Conservation (phyloP, 2,113 vertebrate species). For the Oreochromis spilurus region DNA sequence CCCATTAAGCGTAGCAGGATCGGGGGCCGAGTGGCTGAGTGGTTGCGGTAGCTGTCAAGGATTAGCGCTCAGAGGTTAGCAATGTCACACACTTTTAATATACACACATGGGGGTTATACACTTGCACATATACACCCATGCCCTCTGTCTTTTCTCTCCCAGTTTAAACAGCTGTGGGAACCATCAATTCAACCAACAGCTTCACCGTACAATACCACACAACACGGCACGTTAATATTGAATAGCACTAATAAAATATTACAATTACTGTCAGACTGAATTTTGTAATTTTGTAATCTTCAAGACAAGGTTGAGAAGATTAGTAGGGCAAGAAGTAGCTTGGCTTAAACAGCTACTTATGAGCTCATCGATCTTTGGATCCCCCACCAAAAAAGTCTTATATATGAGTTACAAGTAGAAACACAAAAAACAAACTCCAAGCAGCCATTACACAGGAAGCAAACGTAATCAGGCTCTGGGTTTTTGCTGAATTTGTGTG, state of each 20-base stretch:
- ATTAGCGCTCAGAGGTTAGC: slow-evolving; percentile 32
- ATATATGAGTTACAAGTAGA: not conserved
- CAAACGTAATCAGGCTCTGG: not conserved
- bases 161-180: not conserved
- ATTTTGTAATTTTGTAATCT: not conserved
- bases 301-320: not conserved
- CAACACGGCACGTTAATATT: slow-evolving; percentile 39
- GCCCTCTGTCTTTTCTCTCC: not conserved
- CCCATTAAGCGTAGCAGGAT: not conserved
- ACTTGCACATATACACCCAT: not conserved
- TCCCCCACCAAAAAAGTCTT: not conserved
- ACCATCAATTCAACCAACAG: not conserved
- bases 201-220: not conserved
- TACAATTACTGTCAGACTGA: slow-evolving; percentile 38
- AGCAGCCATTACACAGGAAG: not conserved
- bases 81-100: slow-evolving; percentile 3
- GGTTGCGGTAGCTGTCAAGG: slow-evolving; percentile 31
- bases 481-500: not conserved
- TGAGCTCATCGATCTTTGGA: not conserved
- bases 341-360: not conserved
- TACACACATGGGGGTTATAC: not conserved
- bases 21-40: not conserved
- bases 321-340: not conserved
- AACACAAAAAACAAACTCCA: not conserved
- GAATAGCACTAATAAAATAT: slow-evolving; percentile 35